Base-by-base conservation (phyloP, 53 echinoderm and acorn worm species). In the Pentamera pediparva region DNA sequence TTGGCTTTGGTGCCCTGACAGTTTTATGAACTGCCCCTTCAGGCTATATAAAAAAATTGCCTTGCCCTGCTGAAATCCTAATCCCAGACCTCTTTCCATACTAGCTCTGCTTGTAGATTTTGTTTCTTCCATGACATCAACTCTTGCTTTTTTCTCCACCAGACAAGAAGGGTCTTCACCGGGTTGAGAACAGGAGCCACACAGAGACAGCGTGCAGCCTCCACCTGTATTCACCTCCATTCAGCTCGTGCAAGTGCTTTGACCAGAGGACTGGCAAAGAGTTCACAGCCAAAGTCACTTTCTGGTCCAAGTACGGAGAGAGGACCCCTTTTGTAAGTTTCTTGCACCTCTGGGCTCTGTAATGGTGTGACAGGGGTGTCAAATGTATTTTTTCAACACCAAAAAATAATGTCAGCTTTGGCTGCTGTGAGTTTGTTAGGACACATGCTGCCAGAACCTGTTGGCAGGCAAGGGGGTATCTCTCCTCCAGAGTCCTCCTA, bases 191-290 rank as follows among this genome's bases (percentile, higher is more conserved):
- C 28, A 30, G 33, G 21, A 95, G 90, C 69, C 95, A 95, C 55
- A 84, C 83, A 56, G 85, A 95, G 59, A 59, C 40, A 38, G 90
- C 95, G 0, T 84, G 84, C 61, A 95, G 95, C 65, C 80, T 95
- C 18, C 95, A 95, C 39, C 85, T 95, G 11, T 95, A 95, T 64
- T 95, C 95, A 9, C 95, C 95, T 4, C 95, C 95, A 5, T 86
- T 95, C 58, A 70, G 76, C 30, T 70, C 79, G 20, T 95, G 95
- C 54, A 41, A 87, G 76, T 95, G 86, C 40, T 95, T 95, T 75
- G 95, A 95, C 56, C 82, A 95, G 74, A 87, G 90, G 73, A 90
- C 95, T n/a, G 80, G 95, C 1, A 79, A 76, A 35, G 18, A 74
- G 10, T 69, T 37, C 65, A 76, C 34, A 4, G 59, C 81, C 40